Evolutionary conservation across 2,113 vertebrate genomes (phyloP), one percentile per base, ranked within the genome.

Genomic region (Taurulus bubalis): DNA sequence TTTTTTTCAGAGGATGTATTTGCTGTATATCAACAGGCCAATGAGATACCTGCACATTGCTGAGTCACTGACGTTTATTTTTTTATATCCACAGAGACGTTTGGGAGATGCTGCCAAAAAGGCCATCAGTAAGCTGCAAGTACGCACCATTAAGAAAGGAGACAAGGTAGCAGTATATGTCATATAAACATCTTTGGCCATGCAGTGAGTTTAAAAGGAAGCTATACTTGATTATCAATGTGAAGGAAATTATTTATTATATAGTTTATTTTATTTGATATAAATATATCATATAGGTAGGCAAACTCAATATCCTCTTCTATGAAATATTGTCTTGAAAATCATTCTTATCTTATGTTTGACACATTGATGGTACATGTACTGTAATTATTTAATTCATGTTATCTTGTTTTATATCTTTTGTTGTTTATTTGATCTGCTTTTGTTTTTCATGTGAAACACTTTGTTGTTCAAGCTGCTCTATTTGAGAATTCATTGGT

Each of bases 61-160:
- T 67, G 51, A 53, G 51, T 68, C 49, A 59, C 0, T 9, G 12
- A 22, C 22, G 14, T 15, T 20, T 34, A 40, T 62, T 26, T 53
- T 69, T 77, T 49, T 32, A 8, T 71, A 8, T 89, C 68, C 96
- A 77, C 95, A 99, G 98, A 96, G 98, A 85, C 97, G 98, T 56
- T 95, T 99, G 56, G 98, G 98, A 89, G 98, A 99, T 82, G 98
- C 98, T 73, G 97, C 98, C 53, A 99, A 99, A 94, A 99, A 99
- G 93, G 98, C 98, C 70, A 98, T 99, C 93, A 96, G 96, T 94
- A 99, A 99, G 91, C 95, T 99, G 66, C 98, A 98, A 94, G 94
- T 99, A 71, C 96, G 97, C 85, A 99, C 98, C 42, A 97, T 99
- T 91, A 97, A 94, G 92, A 99, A 98, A 91, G 98, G 98, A 42